Base-by-base conservation (phyloP, 2,113 vertebrate species). In the Puntigrus tetrazona region DNA sequence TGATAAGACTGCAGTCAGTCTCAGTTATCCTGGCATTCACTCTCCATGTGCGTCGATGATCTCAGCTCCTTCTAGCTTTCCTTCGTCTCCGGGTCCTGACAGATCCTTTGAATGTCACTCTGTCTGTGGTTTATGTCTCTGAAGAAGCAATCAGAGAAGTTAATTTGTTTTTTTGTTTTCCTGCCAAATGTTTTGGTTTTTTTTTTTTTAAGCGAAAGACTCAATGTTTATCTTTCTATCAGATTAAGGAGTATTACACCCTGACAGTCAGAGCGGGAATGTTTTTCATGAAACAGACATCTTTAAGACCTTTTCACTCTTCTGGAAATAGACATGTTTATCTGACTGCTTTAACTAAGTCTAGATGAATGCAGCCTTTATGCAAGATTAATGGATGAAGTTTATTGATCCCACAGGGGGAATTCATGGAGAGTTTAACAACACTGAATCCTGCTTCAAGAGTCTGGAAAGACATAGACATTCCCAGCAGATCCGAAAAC, bases 1-100 rank as follows among this genome's bases (percentile, higher is more conserved):
- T 78, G 52, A 86, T 82, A 82, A 85, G 79, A 55, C 86, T 77
- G n/a, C 63, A 52, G 83, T 87, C 72, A 75, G 61, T 38, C 36
- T 85, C 45, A n/a, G 34, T 83, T 80, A n/a, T 41, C 65, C 78
- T 79, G 72, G 45, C 55, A 47, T 65, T 83, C 83, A 83, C 31
- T 74, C 52, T 52, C n/a, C 25, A 69, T 78, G 83, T 85, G 76
- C 72, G 36, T 65, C 20, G 61, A 72, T 43, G 45, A 72, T 82
- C 81, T 77, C 27, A 82, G 47, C 52, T 80, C 41, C 36, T 47
- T 50, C 63, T 69, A 29, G 22, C 29, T 63, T 69, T 69, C 52
- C 83, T 70, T 78, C 27, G 52, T 38, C n/a, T 57, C 25, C 16
- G 47, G 47, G 52, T 34, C 27, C 52, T 86, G 20, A 47, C 67